Conservation (phyloP, 2,888 invertebrate species). For the Coenonympha glycerion region DNA sequence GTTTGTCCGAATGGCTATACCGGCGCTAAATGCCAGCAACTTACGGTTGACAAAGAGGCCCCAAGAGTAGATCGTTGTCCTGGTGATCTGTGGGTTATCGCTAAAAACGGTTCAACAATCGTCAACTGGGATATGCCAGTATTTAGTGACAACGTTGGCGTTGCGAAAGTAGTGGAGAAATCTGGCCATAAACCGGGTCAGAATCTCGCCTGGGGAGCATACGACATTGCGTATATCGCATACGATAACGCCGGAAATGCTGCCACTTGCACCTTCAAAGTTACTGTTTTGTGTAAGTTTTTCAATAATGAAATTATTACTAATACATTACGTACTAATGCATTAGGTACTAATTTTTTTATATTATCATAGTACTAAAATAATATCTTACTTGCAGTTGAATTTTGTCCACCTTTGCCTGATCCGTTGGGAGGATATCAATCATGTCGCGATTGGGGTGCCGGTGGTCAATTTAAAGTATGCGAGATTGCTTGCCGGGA, state of each 20-base stretch:
- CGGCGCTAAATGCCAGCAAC: slow-evolving; percentile 88
- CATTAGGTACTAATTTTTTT: too few species aligned
- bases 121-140: slow-evolving; percentile 95
- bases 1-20: slow-evolving; percentile 91
- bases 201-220: slow-evolving; percentile 92
- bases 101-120: slow-evolving; percentile 91
- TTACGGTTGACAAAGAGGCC: slow-evolving; percentile 89
- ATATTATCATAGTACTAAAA: not conserved
- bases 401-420: slow-evolving; percentile 91
- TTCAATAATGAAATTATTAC: not conserved
- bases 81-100: slow-evolving; percentile 95
- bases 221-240: slow-evolving; percentile 94
- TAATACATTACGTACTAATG: too few species aligned
- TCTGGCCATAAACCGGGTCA: slow-evolving; percentile 92
- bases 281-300: slow-evolving; percentile 88
- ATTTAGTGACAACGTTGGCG: slow-evolving; percentile 91
- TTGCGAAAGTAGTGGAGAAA: slow-evolving; percentile 86
- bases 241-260: slow-evolving; percentile 94
- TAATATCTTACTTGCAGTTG: slow-evolving; percentile 75
- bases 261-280: slow-evolving; percentile 93
- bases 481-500: slow-evolving; percentile 92
- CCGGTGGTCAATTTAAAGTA: slow-evolving; percentile 95
- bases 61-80: slow-evolving; percentile 94
- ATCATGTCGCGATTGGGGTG: slow-evolving; percentile 96
- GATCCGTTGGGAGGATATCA: slow-evolving; percentile 95